These are phyloP conservation scores for Theristus sp. DNA, from an alignment of 2,888 invertebrate genomes.

Conservation along the genomic window DNA sequence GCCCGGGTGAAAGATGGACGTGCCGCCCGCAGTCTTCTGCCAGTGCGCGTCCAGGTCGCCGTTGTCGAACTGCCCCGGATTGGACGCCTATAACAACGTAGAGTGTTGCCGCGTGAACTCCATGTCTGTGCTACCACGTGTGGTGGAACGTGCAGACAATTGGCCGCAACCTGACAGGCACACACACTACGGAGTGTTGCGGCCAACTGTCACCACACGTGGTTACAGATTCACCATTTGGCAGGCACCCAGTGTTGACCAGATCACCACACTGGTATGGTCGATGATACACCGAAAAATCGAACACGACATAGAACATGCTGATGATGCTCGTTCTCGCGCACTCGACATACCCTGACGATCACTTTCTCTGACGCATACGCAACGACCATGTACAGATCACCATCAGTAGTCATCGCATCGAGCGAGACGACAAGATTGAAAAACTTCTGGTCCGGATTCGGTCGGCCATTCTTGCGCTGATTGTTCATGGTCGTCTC, in stretches of 20 bases:
- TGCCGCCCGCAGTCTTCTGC: constrained; percentile 60
- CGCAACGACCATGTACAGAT: constrained; percentile 24
- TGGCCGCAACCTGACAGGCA: too few species aligned
- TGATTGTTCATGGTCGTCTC: constrained; percentile 98
- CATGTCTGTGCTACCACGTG: too few species aligned
- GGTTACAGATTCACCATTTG: too few species aligned
- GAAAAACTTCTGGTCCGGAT: constrained; percentile 94
- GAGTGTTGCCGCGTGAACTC: constrained; percentile 54
- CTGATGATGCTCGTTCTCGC: too few species aligned
- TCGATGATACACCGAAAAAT: too few species aligned
- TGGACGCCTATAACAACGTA: constrained; percentile 77
- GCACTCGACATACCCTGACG: constrained; percentile 62
- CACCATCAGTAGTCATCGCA: constrained; percentile 37
- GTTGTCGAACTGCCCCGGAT: constrained; percentile 95
- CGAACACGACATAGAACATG: too few species aligned
- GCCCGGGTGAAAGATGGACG: constrained; percentile 68
- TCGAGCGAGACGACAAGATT: constrained; percentile 77
- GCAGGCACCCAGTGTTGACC: too few species aligned
- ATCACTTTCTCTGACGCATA: too few species aligned
- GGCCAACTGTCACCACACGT: too few species aligned
- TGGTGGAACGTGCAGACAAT: too few species aligned
- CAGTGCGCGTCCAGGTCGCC: constrained; percentile 67
- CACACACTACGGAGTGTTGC: too few species aligned
- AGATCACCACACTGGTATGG: too few species aligned
- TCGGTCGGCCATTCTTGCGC: constrained; percentile 93